phyloP scores from a whole-genome alignment of 1,140 invertebrate species.

The Pogonognathellus flavescens region DNA sequence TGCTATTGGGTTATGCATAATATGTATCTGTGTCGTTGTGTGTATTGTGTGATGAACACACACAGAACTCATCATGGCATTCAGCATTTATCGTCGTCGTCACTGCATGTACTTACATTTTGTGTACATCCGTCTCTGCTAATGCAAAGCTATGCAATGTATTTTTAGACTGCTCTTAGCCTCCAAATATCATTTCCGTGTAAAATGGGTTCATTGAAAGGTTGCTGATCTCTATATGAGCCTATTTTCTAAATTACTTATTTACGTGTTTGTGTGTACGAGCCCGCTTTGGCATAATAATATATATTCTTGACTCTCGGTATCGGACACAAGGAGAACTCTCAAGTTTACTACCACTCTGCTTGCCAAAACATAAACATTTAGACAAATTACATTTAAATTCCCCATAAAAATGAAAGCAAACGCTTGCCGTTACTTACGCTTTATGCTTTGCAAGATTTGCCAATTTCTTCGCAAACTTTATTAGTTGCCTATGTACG shows the following conservation, averaged over 20 bases:
- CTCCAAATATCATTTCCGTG: conserved; percentile 43
- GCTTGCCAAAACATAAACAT: conserved; percentile 21
- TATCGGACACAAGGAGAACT: conserved; percentile 38
- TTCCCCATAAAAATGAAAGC: conserved; percentile 24
- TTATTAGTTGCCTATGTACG: no score
- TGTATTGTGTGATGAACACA: neutral
- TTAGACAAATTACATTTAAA: neutral
- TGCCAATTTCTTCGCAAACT: no score
- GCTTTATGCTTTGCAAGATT: no score
- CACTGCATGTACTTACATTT: conserved; percentile 4
- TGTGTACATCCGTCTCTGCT: conserved; percentile 35
- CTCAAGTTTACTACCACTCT: conserved; percentile 28
- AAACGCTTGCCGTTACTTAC: neutral
- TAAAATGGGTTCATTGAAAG: conserved; percentile 50
- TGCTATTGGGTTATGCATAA: neutral
- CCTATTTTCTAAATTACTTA: conserved; percentile 46
- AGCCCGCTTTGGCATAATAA: conserved; percentile 14
- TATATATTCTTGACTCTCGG: neutral
- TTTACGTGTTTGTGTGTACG: conserved; percentile 31
- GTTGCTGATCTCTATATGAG: conserved; percentile 44
- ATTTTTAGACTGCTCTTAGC: conserved; percentile 47
- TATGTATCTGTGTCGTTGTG: neutral
- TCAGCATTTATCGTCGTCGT: neutral
- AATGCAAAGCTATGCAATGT: conserved; percentile 18
- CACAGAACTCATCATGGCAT: neutral